phyloP scores from a whole-genome alignment of 2,797 vertebrate genomes.

The Channa striata region DNA sequence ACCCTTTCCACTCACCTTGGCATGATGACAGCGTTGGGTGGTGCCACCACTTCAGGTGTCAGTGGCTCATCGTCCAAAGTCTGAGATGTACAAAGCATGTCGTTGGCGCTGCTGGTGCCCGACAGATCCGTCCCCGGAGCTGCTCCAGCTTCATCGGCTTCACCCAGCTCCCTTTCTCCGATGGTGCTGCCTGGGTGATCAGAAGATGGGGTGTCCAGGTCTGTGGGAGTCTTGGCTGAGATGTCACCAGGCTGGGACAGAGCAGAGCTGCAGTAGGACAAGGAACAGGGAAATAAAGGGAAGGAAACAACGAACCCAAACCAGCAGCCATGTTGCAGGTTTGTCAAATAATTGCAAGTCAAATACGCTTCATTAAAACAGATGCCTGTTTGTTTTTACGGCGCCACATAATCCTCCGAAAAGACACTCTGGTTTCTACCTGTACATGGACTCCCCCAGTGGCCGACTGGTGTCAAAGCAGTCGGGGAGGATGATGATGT shows the following conservation, averaged over 20 bases:
- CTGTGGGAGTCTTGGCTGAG: conserved; percentile 41
- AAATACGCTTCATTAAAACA: too few relatives aligned
- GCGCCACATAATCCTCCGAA: too few relatives aligned
- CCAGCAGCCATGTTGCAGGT: too few relatives aligned
- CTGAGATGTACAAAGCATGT: conserved; percentile 86
- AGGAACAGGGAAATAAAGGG: not conserved
- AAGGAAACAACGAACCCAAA: not conserved
- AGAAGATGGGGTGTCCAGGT: conserved; percentile 51
- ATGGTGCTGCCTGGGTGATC: conserved; percentile 23
- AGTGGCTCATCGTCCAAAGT: conserved; percentile 84
- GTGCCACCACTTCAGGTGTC: conserved; percentile 80
- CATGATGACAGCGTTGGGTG: conserved; percentile 54
- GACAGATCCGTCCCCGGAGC: conserved; percentile 47
- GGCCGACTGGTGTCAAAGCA: conserved; percentile 97
- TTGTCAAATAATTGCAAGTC: too few relatives aligned
- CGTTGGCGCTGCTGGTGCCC: conserved; percentile 73
- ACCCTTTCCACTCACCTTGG: conserved; percentile 62
- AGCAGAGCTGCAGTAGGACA: conserved; percentile 83
- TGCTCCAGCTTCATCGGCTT: conserved; percentile 15
- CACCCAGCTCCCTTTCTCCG: conserved; percentile 21
- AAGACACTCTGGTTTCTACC: conserved; percentile 33
- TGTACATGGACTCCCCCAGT: conserved; percentile 93
- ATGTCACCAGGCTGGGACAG: conserved; percentile 89
- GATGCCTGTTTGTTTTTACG: not conserved
- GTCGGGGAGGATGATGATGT: conserved; percentile 95